A percentile compares a stretch with the other conserved stretches of the same genome.
Conservation (phyloP, 2,888 invertebrate species). For the Bembecia ichneumoniformis region DNA sequence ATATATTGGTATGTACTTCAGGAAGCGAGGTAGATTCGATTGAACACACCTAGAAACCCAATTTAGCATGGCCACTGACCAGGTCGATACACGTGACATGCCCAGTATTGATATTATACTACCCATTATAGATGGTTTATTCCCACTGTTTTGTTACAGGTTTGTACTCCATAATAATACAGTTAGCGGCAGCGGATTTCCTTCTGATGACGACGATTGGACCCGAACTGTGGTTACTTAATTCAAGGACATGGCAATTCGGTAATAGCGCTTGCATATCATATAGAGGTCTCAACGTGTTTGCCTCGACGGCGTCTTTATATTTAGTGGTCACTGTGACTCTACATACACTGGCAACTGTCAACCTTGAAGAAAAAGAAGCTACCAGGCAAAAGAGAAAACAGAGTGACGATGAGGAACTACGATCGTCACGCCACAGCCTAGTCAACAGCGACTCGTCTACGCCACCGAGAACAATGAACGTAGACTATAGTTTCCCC, state of each 20-base stretch:
- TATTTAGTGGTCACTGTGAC: slow-evolving; percentile 72
- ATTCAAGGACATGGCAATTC: slow-evolving; percentile 65
- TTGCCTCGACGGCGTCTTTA: slow-evolving; percentile 67
- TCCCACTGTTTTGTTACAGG: slow-evolving; percentile 49
- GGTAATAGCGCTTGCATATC: slow-evolving; percentile 61
- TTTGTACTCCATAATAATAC: slow-evolving; percentile 61
- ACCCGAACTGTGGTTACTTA: slow-evolving; percentile 68
- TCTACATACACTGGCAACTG: slow-evolving; percentile 70
- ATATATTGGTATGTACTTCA: too few relatives aligned
- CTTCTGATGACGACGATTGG: slow-evolving; percentile 52
- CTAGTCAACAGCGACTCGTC: slow-evolving; percentile 60
- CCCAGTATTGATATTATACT: too few relatives aligned
- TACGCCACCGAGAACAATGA: slow-evolving; percentile 64
- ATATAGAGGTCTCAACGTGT: slow-evolving; percentile 69
- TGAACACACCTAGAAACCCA: too few relatives aligned
- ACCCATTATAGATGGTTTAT: too few relatives aligned
- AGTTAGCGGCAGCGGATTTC: slow-evolving; percentile 66
- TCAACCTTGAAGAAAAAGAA: slow-evolving; percentile 61
- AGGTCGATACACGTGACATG: too few relatives aligned
- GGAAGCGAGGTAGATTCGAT: too few relatives aligned
- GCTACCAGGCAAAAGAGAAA: slow-evolving; percentile 35
- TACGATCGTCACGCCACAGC: slow-evolving; percentile 60
- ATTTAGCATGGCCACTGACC: too few relatives aligned
- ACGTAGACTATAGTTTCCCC: slow-evolving; percentile 65
- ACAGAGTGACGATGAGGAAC: slow-evolving; percentile 53